Conservation (phyloP, 2,113 vertebrate genomes). For the Manacus vitellinus region DNA sequence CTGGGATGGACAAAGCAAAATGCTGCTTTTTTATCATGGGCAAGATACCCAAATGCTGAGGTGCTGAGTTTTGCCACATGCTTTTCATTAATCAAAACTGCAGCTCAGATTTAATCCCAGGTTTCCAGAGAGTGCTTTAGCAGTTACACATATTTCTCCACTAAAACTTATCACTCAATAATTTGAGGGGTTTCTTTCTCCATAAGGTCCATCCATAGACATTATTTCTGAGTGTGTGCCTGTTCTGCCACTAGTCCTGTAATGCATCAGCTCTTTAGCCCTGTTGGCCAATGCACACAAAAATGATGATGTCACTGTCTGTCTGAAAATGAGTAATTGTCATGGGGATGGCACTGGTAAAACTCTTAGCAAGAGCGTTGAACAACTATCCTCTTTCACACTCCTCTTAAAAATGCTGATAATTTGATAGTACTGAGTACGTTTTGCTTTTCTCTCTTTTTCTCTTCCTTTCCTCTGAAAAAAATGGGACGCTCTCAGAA, state of each 20-base stretch:
- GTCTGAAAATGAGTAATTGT: background rate
- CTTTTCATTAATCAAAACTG: background rate
- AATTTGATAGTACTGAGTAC: background rate
- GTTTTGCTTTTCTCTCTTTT: background rate
- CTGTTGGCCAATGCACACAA: background rate
- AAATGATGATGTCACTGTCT: background rate
- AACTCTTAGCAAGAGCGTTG: background rate
- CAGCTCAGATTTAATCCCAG: background rate
- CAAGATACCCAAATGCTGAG: background rate
- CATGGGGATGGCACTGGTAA: background rate
- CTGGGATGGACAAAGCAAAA: background rate
- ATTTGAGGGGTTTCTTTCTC: background rate
- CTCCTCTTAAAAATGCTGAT: background rate
- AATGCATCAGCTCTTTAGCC: background rate
- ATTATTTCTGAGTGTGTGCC: background rate
- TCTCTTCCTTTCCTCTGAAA: background rate
- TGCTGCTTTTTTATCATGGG: background rate
- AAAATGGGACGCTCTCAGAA: background rate
- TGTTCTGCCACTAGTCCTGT: background rate
- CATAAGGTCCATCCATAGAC: background rate
- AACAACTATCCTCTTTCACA: background rate
- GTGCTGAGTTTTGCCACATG: background rate
- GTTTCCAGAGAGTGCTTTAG: background rate
- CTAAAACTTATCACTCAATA: background rate
- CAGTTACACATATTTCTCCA: background rate